Evolutionary conservation across 2,797 vertebrate species (phyloP).

Genomic region (Hypotaenidia okinawae): DNA sequence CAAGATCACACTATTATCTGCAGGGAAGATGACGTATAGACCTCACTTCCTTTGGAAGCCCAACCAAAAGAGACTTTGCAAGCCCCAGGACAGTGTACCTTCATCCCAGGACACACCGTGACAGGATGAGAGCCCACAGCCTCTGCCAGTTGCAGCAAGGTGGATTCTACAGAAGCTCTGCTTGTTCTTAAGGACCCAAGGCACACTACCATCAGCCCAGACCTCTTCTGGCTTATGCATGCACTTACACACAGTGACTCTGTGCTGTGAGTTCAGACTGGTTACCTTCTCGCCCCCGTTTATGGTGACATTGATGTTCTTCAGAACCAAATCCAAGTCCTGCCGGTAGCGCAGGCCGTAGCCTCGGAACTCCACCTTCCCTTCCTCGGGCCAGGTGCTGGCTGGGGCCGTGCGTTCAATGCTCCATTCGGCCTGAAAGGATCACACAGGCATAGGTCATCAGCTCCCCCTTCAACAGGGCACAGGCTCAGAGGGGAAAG

Average conservation of each 20-base stretch:
- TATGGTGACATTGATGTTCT: slow-evolving; percentile 85
- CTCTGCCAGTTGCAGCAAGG: neutral
- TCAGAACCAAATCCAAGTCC: slow-evolving; percentile 90
- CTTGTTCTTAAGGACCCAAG: neutral
- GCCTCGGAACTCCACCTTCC: slow-evolving; percentile 85
- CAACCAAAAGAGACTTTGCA: neutral
- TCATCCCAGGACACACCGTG: neutral
- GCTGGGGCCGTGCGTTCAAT: slow-evolving; percentile 73
- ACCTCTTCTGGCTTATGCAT: neutral
- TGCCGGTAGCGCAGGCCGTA: slow-evolving; percentile 90
- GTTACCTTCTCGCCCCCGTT: slow-evolving; percentile 91
- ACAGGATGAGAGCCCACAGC: neutral
- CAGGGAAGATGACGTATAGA: neutral
- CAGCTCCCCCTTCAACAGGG: neutral
- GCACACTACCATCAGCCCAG: neutral
- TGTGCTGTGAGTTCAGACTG: neutral
- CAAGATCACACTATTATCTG: neutral
- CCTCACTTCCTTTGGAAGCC: neutral
- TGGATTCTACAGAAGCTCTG: neutral
- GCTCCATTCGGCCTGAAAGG: slow-evolving; percentile 86
- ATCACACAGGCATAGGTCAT: neutral
- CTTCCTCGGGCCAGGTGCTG: slow-evolving; percentile 85
- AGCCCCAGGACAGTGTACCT: neutral
- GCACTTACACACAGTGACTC: neutral
- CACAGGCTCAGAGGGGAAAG: rapidly evolving